Evolutionary conservation across 2,797 vertebrate genomes (phyloP), one percentile per base, ranked within the genome.

Genomic region (Setipinna tenuifilis): DNA sequence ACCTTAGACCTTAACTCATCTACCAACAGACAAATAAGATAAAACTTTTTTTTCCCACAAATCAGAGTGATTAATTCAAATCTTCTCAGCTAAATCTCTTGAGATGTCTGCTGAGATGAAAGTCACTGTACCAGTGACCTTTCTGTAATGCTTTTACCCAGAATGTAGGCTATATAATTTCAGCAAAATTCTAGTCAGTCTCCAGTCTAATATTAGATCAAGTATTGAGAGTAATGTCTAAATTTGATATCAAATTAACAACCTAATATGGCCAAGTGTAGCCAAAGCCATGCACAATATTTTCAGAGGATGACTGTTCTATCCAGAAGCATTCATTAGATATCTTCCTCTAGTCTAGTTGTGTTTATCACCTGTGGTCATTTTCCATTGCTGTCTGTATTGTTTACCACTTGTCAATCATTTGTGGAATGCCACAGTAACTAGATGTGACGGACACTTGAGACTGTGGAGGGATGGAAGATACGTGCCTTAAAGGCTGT

Each of bases 1-100:
- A 54, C 9, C 85, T 86, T 83, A 81, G 48, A 85, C 28, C 25
- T 57, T 28, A 57, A 58, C 57, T 14, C 25, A 23, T 3, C 9
- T 14, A 83, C 59, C 46, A n/a, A 19, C 78, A 48, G 62, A 83
- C 82, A 75, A 31, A 25, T 71, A 41, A 78, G 28, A 41, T 87
- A 83, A 90, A 17, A 16, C 3, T 17, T 0, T 19, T 92, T 91
- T 89, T 89, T 89, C 62, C 28, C 14, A 84, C n/a, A 86, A 86
- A 91, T 93, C 90, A 91, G 68, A 68, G 86, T 82, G 90, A 94
- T 93, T 92, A 91, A 91, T 88, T 87, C 89, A 92, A 90, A 92
- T 35, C 57, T 54, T 50, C 5, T 44, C 28, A 19, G 5, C 6
- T 25, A 12, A 50, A 68, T 84, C 81, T 21, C 82, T 86, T 25